Conservation (phyloP, 2,888 invertebrate genomes). For the Dorcus hopei region DNA sequence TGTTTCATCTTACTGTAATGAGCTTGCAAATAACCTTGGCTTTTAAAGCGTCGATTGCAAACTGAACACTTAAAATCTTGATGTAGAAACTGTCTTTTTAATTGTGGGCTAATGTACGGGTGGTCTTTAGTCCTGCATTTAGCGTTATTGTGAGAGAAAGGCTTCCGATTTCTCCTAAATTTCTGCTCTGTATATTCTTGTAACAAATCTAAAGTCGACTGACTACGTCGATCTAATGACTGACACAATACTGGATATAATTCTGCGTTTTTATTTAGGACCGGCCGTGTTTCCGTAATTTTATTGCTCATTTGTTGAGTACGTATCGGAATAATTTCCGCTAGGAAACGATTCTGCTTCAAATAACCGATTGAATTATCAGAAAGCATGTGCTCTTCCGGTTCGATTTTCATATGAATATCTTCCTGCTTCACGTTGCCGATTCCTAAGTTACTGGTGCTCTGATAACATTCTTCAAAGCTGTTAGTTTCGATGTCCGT, state of each 20-base stretch:
- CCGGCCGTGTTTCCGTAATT: not conserved
- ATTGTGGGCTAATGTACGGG: constrained; percentile 45
- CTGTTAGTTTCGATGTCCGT: constrained; percentile 20
- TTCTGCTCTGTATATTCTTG: constrained; percentile 12
- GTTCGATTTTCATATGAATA: constrained; percentile 11
- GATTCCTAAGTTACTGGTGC: not conserved
- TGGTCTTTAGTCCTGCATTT: constrained; percentile 43
- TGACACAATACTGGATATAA: constrained; percentile 14
- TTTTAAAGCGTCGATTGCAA: constrained; percentile 47
- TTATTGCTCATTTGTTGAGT: not conserved
- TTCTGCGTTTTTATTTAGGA: constrained; percentile 5
- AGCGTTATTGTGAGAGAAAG: constrained; percentile 35
- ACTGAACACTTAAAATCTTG: constrained; percentile 45
- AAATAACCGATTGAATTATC: not conserved
- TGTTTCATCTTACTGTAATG: constrained; percentile 46
- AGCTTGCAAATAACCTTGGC: constrained; percentile 47
- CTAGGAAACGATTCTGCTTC: constrained; percentile 4
- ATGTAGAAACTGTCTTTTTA: constrained; percentile 44
- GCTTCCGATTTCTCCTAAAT: constrained; percentile 18
- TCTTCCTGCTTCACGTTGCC: constrained; percentile 8
- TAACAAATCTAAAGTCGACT: constrained; percentile 14
- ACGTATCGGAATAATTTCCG: constrained; percentile 6
- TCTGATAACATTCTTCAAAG: constrained; percentile 30
- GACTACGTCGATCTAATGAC: constrained; percentile 11
- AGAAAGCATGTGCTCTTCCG: constrained; percentile 2